Evolutionary conservation across 1,140 invertebrate species (phyloP), one percentile per base, ranked within the genome.

Genomic region (Marisa cornuarietis): DNA sequence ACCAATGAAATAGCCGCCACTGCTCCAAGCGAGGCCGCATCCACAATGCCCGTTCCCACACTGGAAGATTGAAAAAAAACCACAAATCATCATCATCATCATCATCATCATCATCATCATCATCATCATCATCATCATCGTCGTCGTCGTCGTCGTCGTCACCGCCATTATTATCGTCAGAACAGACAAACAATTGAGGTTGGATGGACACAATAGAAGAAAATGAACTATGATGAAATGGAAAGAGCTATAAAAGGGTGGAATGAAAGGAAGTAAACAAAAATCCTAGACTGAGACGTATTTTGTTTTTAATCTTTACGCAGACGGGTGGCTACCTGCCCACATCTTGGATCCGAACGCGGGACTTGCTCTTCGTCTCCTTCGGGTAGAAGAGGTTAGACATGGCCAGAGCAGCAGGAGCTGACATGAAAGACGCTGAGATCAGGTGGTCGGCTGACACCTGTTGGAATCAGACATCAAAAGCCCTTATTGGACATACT

Each of bases 371-470:
- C 9, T 49, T 31, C 22, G 6, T 26, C 8, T 54, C 61, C 10
- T 99, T 97, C 0, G 98, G 98, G 91, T 95, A 95, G 84, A 97
- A 93, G 6, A 99, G 91, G 91, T 99, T 99, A 0, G 96, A 93
- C 83, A 94, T 95, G 82, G 95, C 96, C 13, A 99, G 91, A 0
- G 97, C 95, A 20, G 96, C 96, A 0, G 98, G 97, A 0, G 97
- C 97, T 0, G 96, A 96, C 97, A 99, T 99, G 0, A 99, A 94
- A 72, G 96, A 96, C 0, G 98, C 96, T 0, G 96, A 96, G 75
- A 99, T 94, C n/a, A 92, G 85, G 83, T 92, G 91, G 71, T 88
- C 89, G 1, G 93, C 87, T 73, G 89, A 90, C 13, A 91, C 90
- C 92, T 91, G 75, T 75, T 83, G 18, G 16, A n/a, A 24, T 11